Conservation (phyloP, 2,113 vertebrate genomes). For the Menura novaehollandiae region DNA sequence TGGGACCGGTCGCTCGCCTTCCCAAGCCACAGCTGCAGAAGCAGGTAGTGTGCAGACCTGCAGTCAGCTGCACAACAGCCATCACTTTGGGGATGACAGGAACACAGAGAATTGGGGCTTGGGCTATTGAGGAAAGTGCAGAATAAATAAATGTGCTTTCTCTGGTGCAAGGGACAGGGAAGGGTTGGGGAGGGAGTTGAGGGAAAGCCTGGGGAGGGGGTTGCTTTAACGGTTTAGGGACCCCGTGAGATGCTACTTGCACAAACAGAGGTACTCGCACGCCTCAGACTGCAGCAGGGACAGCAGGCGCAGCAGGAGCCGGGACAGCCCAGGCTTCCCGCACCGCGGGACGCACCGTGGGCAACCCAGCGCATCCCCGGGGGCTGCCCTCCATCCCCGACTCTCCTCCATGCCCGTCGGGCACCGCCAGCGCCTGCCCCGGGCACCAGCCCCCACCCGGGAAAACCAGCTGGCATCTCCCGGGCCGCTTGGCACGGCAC, state of each 20-base stretch:
- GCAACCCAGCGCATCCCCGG: background rate
- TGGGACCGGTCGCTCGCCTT: background rate
- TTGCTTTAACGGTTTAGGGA: background rate
- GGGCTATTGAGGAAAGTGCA: background rate
- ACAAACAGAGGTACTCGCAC: background rate
- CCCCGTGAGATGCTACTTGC: too few relatives aligned
- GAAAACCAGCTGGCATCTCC: background rate
- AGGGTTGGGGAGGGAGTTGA: background rate
- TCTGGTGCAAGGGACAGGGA: background rate
- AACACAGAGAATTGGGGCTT: background rate
- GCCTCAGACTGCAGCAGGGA: background rate
- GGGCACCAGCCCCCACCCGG: too few relatives aligned
- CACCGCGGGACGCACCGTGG: background rate
- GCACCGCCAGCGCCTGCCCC: background rate
- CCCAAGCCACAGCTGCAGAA: background rate
- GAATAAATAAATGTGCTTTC: background rate
- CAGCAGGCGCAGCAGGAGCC: background rate
- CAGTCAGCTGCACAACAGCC: background rate
- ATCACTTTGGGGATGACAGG: accelerated
- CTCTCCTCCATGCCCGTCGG: background rate
- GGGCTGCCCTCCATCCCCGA: background rate
- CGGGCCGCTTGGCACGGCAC: background rate
- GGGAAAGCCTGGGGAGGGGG: background rate
- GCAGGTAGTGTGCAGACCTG: background rate
- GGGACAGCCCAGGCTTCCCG: background rate